A percentile compares a stretch with the other conserved stretches of the same genome.
Evolutionary conservation across 2,888 invertebrate genomes (phyloP).

Genomic region (Drosophila suboccidentalis): DNA sequence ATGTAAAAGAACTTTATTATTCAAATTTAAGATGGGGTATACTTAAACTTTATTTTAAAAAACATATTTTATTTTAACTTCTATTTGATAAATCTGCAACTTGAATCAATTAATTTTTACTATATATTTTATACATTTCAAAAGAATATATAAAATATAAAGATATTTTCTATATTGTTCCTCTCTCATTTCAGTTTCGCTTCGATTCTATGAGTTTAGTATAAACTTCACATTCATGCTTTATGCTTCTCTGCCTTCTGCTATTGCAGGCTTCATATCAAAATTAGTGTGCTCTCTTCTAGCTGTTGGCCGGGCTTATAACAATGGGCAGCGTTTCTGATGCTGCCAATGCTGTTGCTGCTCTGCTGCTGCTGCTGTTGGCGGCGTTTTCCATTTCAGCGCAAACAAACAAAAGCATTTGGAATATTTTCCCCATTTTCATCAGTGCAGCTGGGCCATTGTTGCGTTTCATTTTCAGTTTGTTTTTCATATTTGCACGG

Average conservation of each 20-base stretch:
- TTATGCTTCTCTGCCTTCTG: constrained; percentile 14
- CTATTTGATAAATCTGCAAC: no score
- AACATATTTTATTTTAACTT: no score
- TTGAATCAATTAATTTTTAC: no score
- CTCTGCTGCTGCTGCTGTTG: constrained; percentile 33
- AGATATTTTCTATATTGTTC: background rate
- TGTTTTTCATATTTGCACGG: constrained; percentile 78
- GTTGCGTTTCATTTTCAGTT: constrained; percentile 57
- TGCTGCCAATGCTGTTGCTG: constrained; percentile 20
- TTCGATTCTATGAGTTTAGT: background rate
- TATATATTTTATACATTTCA: no score
- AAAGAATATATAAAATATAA: no score
- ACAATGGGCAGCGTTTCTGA: constrained; percentile 45
- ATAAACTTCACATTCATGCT: constrained; percentile 5
- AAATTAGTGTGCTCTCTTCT: constrained; percentile 52
- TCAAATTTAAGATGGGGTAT: no score
- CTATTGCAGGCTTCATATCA: constrained; percentile 30
- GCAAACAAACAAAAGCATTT: constrained; percentile 73
- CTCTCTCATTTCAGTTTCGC: background rate
- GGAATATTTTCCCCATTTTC: constrained; percentile 43
- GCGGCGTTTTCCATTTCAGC: constrained; percentile 69
- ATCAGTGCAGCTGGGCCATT: constrained; percentile 27
- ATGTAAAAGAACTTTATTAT: no score
- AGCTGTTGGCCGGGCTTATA: constrained; percentile 38
- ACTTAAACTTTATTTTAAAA: no score